These are phyloP conservation scores for Galaxea fascicularis DNA, from an alignment of 92 coral and sea anemone species.

Conservation along the genomic window DNA sequence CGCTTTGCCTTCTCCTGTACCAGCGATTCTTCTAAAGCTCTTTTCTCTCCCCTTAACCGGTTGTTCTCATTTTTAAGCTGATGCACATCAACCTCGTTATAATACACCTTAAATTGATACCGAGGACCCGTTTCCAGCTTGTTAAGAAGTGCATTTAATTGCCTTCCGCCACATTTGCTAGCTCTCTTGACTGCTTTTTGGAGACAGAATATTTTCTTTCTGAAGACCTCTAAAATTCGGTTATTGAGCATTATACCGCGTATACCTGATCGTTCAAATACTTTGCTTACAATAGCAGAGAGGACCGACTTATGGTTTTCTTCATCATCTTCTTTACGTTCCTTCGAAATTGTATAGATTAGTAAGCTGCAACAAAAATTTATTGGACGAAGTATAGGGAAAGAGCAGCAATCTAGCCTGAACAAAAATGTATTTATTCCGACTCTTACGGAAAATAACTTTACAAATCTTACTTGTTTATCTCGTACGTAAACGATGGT, in stretches of 20 bases:
- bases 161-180: constrained; percentile 35
- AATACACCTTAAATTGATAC: constrained; percentile 37
- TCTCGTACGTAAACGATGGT: constrained; percentile 35
- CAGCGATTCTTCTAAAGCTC: constrained; percentile 28
- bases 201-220: constrained; percentile 22
- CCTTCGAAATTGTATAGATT: constrained; percentile 35
- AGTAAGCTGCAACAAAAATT: constrained; percentile 28
- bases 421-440: constrained; percentile 34
- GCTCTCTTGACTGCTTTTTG: constrained; percentile 28
- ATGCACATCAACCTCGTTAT: constrained; percentile 26
- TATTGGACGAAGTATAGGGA: neutral
- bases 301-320: constrained; percentile 17
- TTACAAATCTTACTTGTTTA: constrained; percentile 37
- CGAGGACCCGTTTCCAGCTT: constrained; percentile 23
- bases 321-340: constrained; percentile 14
- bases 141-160: neutral
- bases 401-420: constrained; percentile 9
- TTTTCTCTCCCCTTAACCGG: constrained; percentile 29
- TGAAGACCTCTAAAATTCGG: constrained; percentile 44
- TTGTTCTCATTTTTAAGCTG: constrained; percentile 37
- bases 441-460: constrained; percentile 4
- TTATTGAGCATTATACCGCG: constrained; percentile 26
- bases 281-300: constrained; percentile 34
- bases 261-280: constrained; percentile 39
- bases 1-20: constrained; percentile 21